phyloP scores from a whole-genome alignment of 2,797 vertebrate species.

The Schizothorax lantsangensis region DNA sequence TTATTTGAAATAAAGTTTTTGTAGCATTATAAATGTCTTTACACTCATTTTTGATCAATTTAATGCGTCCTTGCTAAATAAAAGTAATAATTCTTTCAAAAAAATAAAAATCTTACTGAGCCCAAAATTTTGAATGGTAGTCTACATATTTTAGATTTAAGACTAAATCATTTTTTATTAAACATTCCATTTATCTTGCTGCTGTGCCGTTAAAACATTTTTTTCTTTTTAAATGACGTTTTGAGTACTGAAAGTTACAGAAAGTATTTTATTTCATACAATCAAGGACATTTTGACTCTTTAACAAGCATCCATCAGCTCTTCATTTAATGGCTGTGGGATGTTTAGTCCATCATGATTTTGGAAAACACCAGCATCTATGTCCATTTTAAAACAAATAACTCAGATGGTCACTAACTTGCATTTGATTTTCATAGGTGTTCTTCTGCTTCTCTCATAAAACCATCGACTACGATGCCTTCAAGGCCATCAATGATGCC shows the following conservation, averaged over 20 bases:
- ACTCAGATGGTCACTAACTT: background rate
- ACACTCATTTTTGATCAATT: background rate
- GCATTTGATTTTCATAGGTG: slow-evolving; percentile 72
- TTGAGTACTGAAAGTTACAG: background rate
- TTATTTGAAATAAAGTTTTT: background rate
- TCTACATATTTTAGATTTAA: background rate
- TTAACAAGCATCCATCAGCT: background rate
- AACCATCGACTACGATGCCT: slow-evolving; percentile 83
- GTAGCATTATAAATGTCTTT: background rate
- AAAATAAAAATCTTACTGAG: background rate
- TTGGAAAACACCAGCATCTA: background rate
- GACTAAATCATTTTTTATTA: background rate
- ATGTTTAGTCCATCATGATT: background rate
- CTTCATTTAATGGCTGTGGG: background rate
- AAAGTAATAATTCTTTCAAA: background rate
- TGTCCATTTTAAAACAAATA: background rate
- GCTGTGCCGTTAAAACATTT: background rate
- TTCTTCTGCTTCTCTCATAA: slow-evolving; percentile 86
- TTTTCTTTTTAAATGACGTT: background rate
- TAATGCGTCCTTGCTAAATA: background rate
- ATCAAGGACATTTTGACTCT: background rate
- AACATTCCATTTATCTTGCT: background rate
- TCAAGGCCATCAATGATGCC: slow-evolving; percentile 82
- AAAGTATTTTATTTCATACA: background rate
- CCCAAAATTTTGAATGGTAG: background rate